Base-by-base conservation (phyloP, 2,113 vertebrate species). In the Xenus cinereus region DNA sequence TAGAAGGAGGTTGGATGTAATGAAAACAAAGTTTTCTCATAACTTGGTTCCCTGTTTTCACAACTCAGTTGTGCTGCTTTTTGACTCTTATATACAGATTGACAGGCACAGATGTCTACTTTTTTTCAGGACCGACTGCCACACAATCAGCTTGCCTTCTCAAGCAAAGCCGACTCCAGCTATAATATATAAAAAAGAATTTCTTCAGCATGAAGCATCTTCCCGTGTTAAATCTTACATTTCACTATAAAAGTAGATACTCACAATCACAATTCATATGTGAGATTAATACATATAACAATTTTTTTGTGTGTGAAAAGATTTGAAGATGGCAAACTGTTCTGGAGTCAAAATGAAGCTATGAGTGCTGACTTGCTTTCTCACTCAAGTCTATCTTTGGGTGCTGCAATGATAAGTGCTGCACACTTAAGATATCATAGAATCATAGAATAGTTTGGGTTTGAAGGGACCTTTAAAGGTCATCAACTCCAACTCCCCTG, bases 311-410 rank as follows among this genome's bases (percentile, higher is more conserved):
- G 41, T 59, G 76, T 92, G 83, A 97, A 95, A 54, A 26, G 37
- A 81, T 89, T 80, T 88, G 54, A 91, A 67, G 43, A 62, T 54
- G 62, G 9, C n/a, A 96, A 84, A 80, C 54, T 13, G 4, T 78
- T 92, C 64, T 84, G 76, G 41, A 93, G 89, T 81, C 76, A 71
- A 81, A 95, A 92, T 54, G 90, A 92, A 93, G 53, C 62, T 79
- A 43, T 0, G 0, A 91, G 71, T 64, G 53, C 26, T 72, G 7
- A 95, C 41, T 95, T 7, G 12, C 48, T 93, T 96, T 97, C 90
- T 95, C 92, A 95, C 74, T 87, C 48, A 79, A 82, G 19, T 48
- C 71, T 94, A 32, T 89, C 78, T 87, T 95, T 77, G 64, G 66
- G 54, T 88, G 15, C 43, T 89, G n/a, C 45, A 80, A 56, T 23